These are phyloP conservation scores for Irena cyanogastra DNA, from an alignment of 2,113 vertebrate species.

Conservation along the genomic window DNA sequence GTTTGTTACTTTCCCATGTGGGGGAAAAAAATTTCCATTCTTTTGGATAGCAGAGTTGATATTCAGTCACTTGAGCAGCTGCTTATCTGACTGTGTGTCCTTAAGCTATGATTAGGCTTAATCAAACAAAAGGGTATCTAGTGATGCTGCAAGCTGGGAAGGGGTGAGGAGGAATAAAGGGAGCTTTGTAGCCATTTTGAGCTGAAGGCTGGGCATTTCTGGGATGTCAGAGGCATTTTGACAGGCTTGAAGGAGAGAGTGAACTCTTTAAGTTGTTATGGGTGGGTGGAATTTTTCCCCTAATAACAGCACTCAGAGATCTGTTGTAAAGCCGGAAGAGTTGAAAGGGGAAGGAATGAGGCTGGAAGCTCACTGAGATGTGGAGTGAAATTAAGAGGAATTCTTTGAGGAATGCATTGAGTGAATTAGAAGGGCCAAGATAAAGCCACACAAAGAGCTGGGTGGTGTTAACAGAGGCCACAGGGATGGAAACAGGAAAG, in stretches of 20 bases:
- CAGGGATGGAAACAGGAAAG: neutral
- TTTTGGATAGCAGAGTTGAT: conserved; percentile 11
- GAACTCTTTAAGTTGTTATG: neutral
- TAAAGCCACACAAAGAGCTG: neutral
- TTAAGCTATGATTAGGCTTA: conserved; percentile 21
- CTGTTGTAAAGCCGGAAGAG: neutral
- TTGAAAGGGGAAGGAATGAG: neutral
- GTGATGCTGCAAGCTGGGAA: neutral
- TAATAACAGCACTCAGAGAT: neutral
- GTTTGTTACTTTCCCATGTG: neutral
- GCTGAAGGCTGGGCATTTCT: neutral
- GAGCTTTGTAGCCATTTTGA: neutral
- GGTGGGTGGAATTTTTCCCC: neutral
- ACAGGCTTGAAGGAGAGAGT: neutral
- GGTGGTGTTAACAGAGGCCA: neutral
- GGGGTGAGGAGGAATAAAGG: neutral
- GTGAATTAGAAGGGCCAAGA: neutral
- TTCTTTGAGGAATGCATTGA: neutral
- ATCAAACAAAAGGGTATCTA: conserved; percentile 17
- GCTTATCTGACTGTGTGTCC: conserved; percentile 34
- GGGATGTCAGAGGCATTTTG: neutral
- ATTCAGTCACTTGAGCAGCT: conserved; percentile 17
- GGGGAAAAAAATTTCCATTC: neutral
- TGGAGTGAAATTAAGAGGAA: neutral
- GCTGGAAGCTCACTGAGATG: neutral